phyloP scores from a whole-genome alignment of 1,140 invertebrate species.

The Ostrea denselamellosa region DNA sequence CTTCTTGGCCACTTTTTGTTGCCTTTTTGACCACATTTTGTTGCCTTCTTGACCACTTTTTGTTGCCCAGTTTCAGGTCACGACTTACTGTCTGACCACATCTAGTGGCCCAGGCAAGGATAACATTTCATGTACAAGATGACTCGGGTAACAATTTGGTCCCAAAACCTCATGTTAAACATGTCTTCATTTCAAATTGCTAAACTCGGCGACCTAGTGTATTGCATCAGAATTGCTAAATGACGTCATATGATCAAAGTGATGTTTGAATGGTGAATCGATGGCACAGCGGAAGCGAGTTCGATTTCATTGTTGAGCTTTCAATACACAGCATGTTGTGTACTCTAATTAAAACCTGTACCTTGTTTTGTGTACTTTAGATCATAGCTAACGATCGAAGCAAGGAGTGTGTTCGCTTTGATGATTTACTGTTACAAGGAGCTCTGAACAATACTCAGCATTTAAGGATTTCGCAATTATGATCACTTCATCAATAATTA shows the following conservation, averaged over 20 bases:
- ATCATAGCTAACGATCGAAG: neutral
- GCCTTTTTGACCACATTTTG: too few species aligned
- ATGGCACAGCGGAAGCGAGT: neutral
- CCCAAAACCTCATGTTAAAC: too few species aligned
- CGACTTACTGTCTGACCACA: too few species aligned
- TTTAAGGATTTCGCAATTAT: constrained; percentile 10
- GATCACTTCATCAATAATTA: neutral
- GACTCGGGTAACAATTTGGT: too few species aligned
- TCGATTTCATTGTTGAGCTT: constrained; percentile 1
- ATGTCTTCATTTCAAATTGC: too few species aligned
- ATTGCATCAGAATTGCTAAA: neutral
- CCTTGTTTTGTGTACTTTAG: neutral
- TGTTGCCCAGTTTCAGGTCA: too few species aligned
- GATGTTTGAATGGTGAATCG: neutral
- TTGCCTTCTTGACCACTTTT: too few species aligned
- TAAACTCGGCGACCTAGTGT: too few species aligned
- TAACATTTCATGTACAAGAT: too few species aligned
- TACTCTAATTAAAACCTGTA: neutral
- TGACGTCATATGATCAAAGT: neutral
- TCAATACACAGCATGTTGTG: constrained; percentile 9
- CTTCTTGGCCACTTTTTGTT: too few species aligned
- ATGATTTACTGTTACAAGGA: neutral
- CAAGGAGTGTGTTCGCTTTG: neutral
- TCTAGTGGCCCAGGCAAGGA: too few species aligned
- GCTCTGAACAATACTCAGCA: neutral